Conservation (phyloP, 2,113 vertebrate species). For the Forbesichthys agassizii region DNA sequence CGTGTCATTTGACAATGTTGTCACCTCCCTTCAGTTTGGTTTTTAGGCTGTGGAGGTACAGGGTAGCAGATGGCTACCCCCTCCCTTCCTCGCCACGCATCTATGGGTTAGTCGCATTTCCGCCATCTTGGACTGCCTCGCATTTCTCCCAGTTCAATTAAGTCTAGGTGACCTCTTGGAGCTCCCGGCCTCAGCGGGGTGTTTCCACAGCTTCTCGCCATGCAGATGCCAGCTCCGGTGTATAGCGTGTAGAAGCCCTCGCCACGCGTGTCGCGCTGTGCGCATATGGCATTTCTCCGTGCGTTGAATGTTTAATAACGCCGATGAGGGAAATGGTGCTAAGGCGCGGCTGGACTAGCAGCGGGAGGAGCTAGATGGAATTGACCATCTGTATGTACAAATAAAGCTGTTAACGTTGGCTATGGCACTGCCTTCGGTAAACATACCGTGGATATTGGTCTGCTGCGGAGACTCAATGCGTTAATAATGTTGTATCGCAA, state of each 20-base stretch:
- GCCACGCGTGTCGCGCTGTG: slow-evolving; percentile 57
- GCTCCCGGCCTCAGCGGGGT: slow-evolving; percentile 61
- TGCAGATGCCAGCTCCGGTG: slow-evolving; percentile 66
- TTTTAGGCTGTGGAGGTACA: slow-evolving; percentile 50
- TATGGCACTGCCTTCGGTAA: slow-evolving; percentile 9
- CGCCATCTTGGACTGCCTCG: slow-evolving; percentile 63
- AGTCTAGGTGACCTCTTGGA: slow-evolving; percentile 73
- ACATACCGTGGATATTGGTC: not conserved
- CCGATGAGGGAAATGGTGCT: slow-evolving; percentile 40
- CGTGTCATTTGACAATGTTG: slow-evolving; percentile 32
- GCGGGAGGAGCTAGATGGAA: slow-evolving; percentile 50
- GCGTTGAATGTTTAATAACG: slow-evolving; percentile 62
- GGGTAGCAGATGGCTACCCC: slow-evolving; percentile 62
- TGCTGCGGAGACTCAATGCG: too few species aligned
- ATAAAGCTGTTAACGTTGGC: slow-evolving; percentile 51
- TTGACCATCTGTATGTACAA: slow-evolving; percentile 49
- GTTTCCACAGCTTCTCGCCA: slow-evolving; percentile 60
- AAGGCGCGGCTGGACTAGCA: slow-evolving; percentile 19
- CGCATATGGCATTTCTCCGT: slow-evolving; percentile 69
- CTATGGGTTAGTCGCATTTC: slow-evolving; percentile 21
- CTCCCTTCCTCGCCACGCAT: slow-evolving; percentile 15
- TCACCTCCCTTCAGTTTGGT: slow-evolving; percentile 37
- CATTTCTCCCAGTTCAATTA: slow-evolving; percentile 73
- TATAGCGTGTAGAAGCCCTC: slow-evolving; percentile 37
- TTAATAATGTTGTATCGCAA: slow-evolving; percentile 29